These are phyloP conservation scores for Sylvilagus bachmani DNA, from an alignment of 2,113 vertebrate species.

Conservation along the genomic window DNA sequence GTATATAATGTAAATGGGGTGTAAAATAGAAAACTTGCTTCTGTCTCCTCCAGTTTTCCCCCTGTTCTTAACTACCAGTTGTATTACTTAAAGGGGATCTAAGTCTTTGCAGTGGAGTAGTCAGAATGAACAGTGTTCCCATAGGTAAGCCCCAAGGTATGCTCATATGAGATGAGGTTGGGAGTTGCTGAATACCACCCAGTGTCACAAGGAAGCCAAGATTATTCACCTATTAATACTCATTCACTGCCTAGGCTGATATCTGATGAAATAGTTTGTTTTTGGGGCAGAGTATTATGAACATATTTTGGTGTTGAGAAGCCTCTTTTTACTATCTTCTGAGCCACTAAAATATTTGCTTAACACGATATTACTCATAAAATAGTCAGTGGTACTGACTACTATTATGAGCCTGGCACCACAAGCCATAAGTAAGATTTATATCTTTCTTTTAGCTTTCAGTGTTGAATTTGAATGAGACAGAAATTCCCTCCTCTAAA, in stretches of 20 bases:
- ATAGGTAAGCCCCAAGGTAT: neutral
- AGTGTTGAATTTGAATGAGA: conserved; percentile 70
- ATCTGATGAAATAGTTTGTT: neutral
- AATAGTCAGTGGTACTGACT: neutral
- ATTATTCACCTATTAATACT: neutral
- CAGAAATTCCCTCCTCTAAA: conserved; percentile 46
- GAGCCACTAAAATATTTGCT: neutral
- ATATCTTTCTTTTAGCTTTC: conserved; percentile 50
- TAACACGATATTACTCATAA: neutral
- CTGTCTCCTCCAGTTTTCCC: neutral
- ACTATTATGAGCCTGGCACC: neutral
- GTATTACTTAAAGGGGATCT: neutral
- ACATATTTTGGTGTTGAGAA: neutral
- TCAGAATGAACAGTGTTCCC: neutral
- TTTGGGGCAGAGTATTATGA: neutral
- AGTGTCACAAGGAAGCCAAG: neutral
- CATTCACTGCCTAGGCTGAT: neutral
- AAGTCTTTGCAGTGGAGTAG: conserved; percentile 11
- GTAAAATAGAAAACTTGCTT: conserved; percentile 9
- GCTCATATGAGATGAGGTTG: neutral
- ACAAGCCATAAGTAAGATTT: neutral
- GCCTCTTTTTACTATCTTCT: neutral
- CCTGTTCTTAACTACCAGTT: neutral
- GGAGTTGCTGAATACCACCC: neutral
- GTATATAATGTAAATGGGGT: neutral